These are phyloP conservation scores for Trissoscelio sp. DNA, from an alignment of 2,888 invertebrate species.

Conservation along the genomic window DNA sequence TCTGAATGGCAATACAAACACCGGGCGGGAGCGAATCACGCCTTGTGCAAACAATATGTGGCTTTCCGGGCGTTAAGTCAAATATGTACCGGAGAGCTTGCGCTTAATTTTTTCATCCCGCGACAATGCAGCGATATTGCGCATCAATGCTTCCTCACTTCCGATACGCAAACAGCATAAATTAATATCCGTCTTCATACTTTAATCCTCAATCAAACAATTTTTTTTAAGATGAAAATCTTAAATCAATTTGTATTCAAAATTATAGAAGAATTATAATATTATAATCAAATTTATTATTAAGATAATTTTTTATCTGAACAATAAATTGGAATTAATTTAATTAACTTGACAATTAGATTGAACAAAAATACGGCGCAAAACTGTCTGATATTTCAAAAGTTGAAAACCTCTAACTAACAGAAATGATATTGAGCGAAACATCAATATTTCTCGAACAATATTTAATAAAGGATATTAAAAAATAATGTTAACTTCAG, in stretches of 20 bases:
- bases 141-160: slow-evolving; percentile 28
- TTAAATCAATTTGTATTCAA: no score
- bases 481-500: slow-evolving; percentile 12
- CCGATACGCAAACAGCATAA: slow-evolving; percentile 42
- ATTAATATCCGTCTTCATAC: slow-evolving; percentile 47
- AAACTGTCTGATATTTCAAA: no score
- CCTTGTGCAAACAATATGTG: slow-evolving; percentile 73
- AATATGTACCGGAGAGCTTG: slow-evolving; percentile 58
- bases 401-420: no score
- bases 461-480: slow-evolving; percentile 33
- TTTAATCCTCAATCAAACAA: slow-evolving; percentile 18
- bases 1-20: slow-evolving; percentile 76
- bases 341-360: no score
- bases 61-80: slow-evolving; percentile 67
- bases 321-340: no score
- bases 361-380: no score
- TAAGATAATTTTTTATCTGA: no score
- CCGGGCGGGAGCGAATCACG: slow-evolving; percentile 71
- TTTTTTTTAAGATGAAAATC: no score
- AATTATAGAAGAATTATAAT: no score
- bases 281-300: no score
- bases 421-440: slow-evolving; percentile 12
- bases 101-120: slow-evolving; percentile 47
- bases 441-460: slow-evolving; percentile 1
- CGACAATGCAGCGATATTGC: slow-evolving; percentile 39